Evolutionary conservation across 2,888 invertebrate species (phyloP).

Genomic region (Alitta virens): DNA sequence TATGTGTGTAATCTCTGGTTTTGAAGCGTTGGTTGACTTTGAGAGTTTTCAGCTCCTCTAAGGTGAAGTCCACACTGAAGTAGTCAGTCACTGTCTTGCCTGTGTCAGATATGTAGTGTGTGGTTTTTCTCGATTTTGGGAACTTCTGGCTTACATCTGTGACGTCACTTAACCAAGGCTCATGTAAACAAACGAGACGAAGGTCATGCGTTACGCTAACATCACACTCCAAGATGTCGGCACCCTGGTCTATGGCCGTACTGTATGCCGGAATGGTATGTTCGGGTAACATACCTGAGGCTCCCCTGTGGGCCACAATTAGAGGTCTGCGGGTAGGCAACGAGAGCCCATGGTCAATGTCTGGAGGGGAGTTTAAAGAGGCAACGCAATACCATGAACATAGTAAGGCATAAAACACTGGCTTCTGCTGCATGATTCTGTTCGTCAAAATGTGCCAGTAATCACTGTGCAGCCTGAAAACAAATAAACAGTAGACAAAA

Average conservation of each 20-base stretch:
- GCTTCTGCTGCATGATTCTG: no score
- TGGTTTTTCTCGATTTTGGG: constrained; percentile 9
- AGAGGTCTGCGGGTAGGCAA: constrained; percentile 25
- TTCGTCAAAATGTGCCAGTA: no score
- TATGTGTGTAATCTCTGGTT: constrained; percentile 22
- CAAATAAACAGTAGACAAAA: no score
- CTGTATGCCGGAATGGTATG: constrained; percentile 27
- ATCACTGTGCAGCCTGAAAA: no score
- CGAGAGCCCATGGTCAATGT: constrained; percentile 17
- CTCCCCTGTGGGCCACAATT: constrained; percentile 35
- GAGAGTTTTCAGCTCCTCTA: constrained; percentile 26
- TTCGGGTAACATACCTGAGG: constrained; percentile 30
- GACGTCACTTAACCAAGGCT: constrained; percentile 23
- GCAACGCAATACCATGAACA: no score
- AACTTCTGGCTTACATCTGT: constrained; percentile 26
- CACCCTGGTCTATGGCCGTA: constrained; percentile 30
- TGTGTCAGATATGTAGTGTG: constrained; percentile 15
- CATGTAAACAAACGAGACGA: constrained; percentile 28
- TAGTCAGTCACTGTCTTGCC: constrained; percentile 21
- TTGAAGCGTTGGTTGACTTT: constrained; percentile 18
- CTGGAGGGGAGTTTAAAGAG: no score
- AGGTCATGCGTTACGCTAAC: constrained; percentile 29
- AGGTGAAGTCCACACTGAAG: constrained; percentile 31
- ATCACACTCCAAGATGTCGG: constrained; percentile 35
- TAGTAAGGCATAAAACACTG: no score